These are phyloP conservation scores for Aspidapion aeneum DNA, from an alignment of 2,888 invertebrate species.

Conservation along the genomic window DNA sequence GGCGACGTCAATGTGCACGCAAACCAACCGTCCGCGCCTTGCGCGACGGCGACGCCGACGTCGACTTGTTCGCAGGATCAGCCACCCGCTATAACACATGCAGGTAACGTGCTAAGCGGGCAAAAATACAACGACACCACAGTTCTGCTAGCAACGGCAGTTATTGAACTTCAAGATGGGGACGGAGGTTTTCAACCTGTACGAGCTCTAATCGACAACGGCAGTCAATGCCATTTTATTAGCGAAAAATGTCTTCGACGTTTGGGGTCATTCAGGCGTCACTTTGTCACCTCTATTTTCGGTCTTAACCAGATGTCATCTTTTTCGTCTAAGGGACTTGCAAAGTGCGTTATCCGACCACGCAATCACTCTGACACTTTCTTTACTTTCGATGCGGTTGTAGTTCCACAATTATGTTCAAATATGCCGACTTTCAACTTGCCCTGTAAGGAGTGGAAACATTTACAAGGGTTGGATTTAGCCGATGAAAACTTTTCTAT, in stretches of 20 bases:
- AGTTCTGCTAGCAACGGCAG: conserved; percentile 4
- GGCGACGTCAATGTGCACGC: too few relatives aligned
- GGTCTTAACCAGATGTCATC: conserved; percentile 6
- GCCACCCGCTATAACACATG: too few relatives aligned
- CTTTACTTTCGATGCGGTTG: conserved; percentile 6
- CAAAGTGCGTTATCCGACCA: conserved; percentile 1
- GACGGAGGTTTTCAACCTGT: background rate
- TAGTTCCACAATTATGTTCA: conserved; percentile 4
- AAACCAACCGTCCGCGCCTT: too few relatives aligned
- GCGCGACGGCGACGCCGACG: too few relatives aligned
- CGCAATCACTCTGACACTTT: background rate
- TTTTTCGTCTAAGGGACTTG: conserved; percentile 6
- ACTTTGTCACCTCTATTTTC: background rate
- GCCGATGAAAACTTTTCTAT: background rate
- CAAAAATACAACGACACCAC: too few relatives aligned
- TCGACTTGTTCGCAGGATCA: too few relatives aligned
- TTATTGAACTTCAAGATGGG: background rate
- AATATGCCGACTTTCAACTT: conserved; percentile 1
- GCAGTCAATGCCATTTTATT: conserved; percentile 1
- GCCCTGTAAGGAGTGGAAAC: background rate
- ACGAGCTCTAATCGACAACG: conserved; percentile 3
- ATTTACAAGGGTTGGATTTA: conserved; percentile 7
- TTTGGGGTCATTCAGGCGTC: background rate
- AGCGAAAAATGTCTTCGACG: conserved; percentile 8
- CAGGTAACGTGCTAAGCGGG: too few relatives aligned